A percentile compares a stretch with the other conserved stretches of the same genome.
These are phyloP conservation scores for Axis porcinus DNA, from an alignment of 2,113 vertebrate species.

Conservation along the genomic window DNA sequence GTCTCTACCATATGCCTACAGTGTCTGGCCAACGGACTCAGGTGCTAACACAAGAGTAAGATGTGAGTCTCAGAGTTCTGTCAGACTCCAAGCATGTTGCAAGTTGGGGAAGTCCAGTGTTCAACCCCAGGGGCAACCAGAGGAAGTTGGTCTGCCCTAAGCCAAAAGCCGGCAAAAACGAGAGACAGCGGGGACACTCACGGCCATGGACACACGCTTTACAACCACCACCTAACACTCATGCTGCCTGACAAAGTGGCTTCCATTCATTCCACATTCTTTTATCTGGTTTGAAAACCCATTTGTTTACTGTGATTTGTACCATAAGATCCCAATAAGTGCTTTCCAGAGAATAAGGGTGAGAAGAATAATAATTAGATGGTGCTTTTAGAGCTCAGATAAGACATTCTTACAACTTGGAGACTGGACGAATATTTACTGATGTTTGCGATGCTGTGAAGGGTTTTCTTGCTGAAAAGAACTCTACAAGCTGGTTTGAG, in stretches of 20 bases:
- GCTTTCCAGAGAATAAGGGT: neutral
- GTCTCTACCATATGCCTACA: neutral
- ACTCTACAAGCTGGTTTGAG: neutral
- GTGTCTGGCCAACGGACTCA: neutral
- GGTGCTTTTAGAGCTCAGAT: neutral
- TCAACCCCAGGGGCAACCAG: neutral
- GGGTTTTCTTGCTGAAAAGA: neutral
- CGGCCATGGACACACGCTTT: too few relatives aligned
- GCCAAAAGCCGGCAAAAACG: neutral
- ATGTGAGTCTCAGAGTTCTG: neutral
- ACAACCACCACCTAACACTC: neutral
- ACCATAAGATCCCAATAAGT: neutral
- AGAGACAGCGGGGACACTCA: too few relatives aligned
- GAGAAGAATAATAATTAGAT: neutral
- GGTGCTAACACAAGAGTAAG: neutral
- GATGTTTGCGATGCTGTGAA: neutral
- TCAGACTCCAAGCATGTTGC: neutral
- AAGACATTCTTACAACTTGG: neutral
- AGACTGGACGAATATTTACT: neutral
- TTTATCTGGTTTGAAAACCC: neutral
- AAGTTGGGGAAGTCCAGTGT: neutral
- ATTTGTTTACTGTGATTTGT: neutral
- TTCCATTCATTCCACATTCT: neutral
- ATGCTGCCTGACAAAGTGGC: rapidly evolving
- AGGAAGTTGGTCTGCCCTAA: neutral